Evolutionary conservation across 2,113 vertebrate genomes (phyloP).

Genomic region (Chaetodon auriga): DNA sequence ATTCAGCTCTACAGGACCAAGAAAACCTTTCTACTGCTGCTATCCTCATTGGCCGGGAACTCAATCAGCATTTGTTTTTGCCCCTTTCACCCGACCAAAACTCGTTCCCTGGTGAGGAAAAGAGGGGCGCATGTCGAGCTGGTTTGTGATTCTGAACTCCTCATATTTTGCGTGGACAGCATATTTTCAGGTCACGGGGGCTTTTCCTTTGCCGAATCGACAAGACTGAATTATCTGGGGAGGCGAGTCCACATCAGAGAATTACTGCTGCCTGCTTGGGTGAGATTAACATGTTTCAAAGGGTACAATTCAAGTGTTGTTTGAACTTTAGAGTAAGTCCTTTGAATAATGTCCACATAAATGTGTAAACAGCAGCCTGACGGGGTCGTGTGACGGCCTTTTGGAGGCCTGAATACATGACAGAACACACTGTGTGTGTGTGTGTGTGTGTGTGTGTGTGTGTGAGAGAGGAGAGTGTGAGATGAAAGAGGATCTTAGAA

Average conservation of each 20-base stretch:
- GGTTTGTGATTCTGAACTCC: background rate
- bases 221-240: background rate
- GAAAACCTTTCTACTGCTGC: background rate
- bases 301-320: background rate
- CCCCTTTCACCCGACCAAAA: background rate
- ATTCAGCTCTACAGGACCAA: slow-evolving; percentile 21
- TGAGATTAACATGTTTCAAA: slow-evolving; percentile 6
- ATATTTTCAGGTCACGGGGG: background rate
- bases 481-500: background rate
- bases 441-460: background rate
- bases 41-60: background rate
- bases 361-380: slow-evolving; percentile 10
- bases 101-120: background rate
- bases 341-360: background rate
- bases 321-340: background rate
- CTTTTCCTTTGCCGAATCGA: background rate
- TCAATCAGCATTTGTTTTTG: slow-evolving; percentile 6
- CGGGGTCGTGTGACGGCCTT: background rate
- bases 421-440: background rate
- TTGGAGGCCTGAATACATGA: background rate
- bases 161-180: background rate
- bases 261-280: background rate
- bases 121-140: background rate
- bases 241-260: background rate
- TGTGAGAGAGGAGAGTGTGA: background rate